Evolutionary conservation across 2,113 vertebrate species (phyloP).

Genomic region (Maccullochella peelii): DNA sequence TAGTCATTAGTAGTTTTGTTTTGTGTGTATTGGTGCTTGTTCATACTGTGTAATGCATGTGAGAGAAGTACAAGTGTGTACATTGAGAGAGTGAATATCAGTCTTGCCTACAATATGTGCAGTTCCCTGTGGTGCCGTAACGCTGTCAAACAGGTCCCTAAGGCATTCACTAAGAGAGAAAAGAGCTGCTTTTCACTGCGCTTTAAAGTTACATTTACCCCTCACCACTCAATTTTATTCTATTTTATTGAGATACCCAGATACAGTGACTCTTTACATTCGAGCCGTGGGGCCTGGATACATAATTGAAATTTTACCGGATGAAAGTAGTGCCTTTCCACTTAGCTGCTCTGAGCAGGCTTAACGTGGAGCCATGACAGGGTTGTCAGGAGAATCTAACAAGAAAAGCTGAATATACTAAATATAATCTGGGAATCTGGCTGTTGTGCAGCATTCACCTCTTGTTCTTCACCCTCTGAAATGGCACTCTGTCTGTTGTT

Average conservation of each 20-base stretch:
- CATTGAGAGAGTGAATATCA: background rate
- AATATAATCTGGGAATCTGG: slow-evolving; percentile 28
- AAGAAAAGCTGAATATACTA: slow-evolving; percentile 15
- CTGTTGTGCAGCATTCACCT: slow-evolving; percentile 9
- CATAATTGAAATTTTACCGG: slow-evolving; percentile 70
- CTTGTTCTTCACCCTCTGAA: slow-evolving; percentile 2
- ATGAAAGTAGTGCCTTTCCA: slow-evolving; percentile 42
- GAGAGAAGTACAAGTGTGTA: slow-evolving; percentile 5
- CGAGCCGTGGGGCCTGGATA: slow-evolving; percentile 30
- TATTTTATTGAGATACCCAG: slow-evolving; percentile 46
- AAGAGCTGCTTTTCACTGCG: slow-evolving; percentile 40
- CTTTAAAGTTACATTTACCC: slow-evolving; percentile 44
- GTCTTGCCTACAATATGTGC: slow-evolving; percentile 24
- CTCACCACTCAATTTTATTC: slow-evolving; percentile 28
- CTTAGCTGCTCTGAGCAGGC: slow-evolving; percentile 36
- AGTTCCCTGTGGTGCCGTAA: slow-evolving; percentile 37
- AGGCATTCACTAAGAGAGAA: slow-evolving; percentile 37
- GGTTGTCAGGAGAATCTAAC: slow-evolving; percentile 36
- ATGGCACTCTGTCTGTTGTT: background rate
- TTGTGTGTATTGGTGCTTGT: background rate
- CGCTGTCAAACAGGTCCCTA: slow-evolving; percentile 38
- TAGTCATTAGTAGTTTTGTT: background rate
- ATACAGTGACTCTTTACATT: slow-evolving; percentile 35
- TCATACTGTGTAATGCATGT: slow-evolving; percentile 3
- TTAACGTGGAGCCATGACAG: slow-evolving; percentile 13